phyloP scores from a whole-genome alignment of 2,888 invertebrate genomes.

The Tipula unca region DNA sequence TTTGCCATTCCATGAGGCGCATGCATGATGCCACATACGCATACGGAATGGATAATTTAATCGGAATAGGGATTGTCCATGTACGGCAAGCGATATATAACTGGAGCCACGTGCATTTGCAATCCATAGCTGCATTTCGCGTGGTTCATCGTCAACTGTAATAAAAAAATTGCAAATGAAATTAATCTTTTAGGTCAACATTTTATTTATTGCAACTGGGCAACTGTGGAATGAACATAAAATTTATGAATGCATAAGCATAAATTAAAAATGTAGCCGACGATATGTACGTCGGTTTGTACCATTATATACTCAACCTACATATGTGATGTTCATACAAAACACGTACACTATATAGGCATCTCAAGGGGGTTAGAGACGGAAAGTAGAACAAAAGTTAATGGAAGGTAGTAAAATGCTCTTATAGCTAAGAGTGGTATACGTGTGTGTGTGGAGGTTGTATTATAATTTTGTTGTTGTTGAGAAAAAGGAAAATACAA shows the following conservation, averaged over 20 bases:
- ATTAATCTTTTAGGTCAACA: not conserved
- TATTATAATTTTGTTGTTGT: not conserved
- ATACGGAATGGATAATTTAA: slow-evolving; percentile 59
- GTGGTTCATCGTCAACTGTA: slow-evolving; percentile 62
- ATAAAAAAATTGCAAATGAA: slow-evolving; percentile 27
- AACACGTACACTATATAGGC: not conserved
- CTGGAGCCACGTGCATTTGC: slow-evolving; percentile 73
- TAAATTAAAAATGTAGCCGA: not conserved
- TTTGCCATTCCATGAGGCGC: slow-evolving; percentile 81
- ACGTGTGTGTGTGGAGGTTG: not conserved
- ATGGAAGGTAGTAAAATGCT: not conserved
- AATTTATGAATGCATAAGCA: not conserved
- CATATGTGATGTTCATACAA: not conserved
- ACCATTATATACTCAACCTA: not conserved
- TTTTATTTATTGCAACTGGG: too few relatives aligned
- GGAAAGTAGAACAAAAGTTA: not conserved
- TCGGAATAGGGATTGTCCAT: slow-evolving; percentile 73
- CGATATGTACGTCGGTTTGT: not conserved
- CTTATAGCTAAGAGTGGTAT: not conserved
- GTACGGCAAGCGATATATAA: slow-evolving; percentile 71
- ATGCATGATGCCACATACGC: slow-evolving; percentile 76
- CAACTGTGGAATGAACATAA: not conserved
- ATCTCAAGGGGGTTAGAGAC: not conserved
- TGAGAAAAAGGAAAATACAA: not conserved
- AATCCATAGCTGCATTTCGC: slow-evolving; percentile 69